These are phyloP conservation scores for Beris morrisii DNA, from an alignment of 2,888 invertebrate species.

Conservation along the genomic window DNA sequence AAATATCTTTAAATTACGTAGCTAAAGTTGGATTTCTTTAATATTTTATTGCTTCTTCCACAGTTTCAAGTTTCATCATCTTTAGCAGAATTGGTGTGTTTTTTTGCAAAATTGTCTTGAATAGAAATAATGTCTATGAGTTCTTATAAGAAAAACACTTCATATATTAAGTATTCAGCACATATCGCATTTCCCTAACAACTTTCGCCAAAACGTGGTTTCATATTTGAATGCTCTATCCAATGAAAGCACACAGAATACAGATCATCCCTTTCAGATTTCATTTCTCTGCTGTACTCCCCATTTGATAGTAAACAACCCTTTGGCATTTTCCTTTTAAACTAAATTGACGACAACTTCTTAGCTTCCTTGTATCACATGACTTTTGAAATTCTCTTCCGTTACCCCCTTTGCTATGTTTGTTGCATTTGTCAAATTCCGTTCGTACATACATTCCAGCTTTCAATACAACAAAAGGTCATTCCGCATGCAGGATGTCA, in stretches of 20 bases:
- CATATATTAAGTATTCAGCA: too few species aligned
- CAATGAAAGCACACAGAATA: conserved; percentile 23
- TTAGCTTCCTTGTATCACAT: conserved; percentile 14
- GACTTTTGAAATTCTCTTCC: conserved; percentile 7
- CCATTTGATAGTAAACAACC: conserved; percentile 22
- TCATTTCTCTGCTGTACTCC: conserved; percentile 3
- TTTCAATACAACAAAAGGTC: conserved; percentile 13
- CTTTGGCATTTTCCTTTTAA: conserved; percentile 27
- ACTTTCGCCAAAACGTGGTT: background rate
- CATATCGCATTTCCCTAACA: too few species aligned
- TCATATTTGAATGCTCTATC: conserved; percentile 19
- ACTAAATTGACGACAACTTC: conserved; percentile 27
- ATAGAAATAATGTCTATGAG: too few species aligned
- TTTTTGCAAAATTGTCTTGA: too few species aligned
- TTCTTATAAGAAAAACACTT: too few species aligned
- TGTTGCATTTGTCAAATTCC: conserved; percentile 27
- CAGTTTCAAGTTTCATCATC: too few species aligned
- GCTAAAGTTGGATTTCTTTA: too few species aligned
- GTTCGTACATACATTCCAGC: background rate
- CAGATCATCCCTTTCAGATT: conserved; percentile 13
- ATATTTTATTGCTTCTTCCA: too few species aligned
- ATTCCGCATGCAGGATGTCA: conserved; percentile 22
- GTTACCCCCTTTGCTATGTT: conserved; percentile 7
- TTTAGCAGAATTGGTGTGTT: too few species aligned
- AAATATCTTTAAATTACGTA: too few species aligned